phyloP scores from a whole-genome alignment of 1,140 invertebrate genomes.

The Helicoverpa zea region DNA sequence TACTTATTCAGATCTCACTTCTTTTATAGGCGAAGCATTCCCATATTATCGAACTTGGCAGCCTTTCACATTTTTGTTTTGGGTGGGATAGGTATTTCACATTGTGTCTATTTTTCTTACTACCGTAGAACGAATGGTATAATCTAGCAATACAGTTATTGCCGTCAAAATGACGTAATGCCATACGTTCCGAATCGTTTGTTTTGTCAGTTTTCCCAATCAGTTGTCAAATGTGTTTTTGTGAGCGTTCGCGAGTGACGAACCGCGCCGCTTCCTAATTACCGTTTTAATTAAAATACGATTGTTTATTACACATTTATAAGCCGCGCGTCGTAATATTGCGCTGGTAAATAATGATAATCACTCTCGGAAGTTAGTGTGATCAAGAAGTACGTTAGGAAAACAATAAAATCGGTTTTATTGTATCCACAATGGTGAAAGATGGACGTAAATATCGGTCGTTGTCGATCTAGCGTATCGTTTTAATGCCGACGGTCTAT shows the following conservation, averaged over 20 bases:
- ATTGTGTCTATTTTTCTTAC: no score
- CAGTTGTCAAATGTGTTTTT: slow-evolving; percentile 54
- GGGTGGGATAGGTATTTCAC: no score
- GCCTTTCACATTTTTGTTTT: no score
- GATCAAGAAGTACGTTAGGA: neutral
- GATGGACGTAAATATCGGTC: slow-evolving; percentile 74
- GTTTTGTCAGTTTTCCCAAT: slow-evolving; percentile 40
- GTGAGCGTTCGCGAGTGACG: slow-evolving; percentile 36
- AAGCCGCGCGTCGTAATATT: slow-evolving; percentile 6
- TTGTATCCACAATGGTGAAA: slow-evolving; percentile 73
- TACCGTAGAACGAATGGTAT: neutral
- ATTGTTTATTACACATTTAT: slow-evolving; percentile 27
- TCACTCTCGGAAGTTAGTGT: neutral
- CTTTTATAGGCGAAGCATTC: no score
- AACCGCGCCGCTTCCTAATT: slow-evolving; percentile 33
- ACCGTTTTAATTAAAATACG: slow-evolving; percentile 49
- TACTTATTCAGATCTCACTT: no score
- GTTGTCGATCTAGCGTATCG: slow-evolving; percentile 71
- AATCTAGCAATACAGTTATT: neutral
- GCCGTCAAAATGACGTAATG: slow-evolving; percentile 29
- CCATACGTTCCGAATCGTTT: slow-evolving; percentile 42
- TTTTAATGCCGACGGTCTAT: slow-evolving; percentile 68
- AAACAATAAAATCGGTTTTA: slow-evolving; percentile 54
- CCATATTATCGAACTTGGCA: no score
- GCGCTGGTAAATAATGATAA: slow-evolving; percentile 30